Evolutionary conservation across 2,797 vertebrate genomes (phyloP).

Genomic region (Danio jaintianensis): DNA sequence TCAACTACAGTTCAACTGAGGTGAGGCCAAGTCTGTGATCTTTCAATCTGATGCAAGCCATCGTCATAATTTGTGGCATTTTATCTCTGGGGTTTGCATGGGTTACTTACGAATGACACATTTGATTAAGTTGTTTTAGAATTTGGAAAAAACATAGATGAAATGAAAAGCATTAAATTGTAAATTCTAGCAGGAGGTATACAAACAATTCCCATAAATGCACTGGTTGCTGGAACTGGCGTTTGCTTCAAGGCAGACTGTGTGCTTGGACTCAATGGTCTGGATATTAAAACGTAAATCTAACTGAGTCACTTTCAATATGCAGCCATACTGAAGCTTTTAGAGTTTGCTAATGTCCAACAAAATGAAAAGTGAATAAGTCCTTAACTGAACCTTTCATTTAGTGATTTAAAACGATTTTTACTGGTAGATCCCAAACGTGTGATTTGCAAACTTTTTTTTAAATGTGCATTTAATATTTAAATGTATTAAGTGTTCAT

Average conservation of each 20-base stretch:
- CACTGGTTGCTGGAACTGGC: not conserved
- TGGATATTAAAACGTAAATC: constrained; percentile 38
- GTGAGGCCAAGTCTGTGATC: constrained; percentile 54
- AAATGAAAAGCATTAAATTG: constrained; percentile 21
- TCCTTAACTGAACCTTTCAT: not conserved
- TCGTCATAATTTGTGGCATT: constrained; percentile 45
- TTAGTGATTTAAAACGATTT: not conserved
- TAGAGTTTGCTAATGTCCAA: constrained; percentile 11
- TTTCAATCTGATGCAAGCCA: constrained; percentile 51
- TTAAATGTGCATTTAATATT: no score
- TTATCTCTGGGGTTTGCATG: constrained; percentile 42
- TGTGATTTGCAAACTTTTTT: no score
- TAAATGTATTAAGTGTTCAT: no score
- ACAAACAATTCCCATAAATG: constrained; percentile 20
- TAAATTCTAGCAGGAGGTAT: not conserved
- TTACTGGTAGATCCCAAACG: not conserved
- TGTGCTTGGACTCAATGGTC: not conserved
- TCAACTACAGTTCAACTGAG: constrained; percentile 54
- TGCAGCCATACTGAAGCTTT: not conserved
- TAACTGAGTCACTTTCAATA: not conserved
- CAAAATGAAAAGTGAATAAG: not conserved
- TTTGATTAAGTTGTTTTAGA: constrained; percentile 41
- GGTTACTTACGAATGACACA: constrained; percentile 27
- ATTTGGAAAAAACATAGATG: constrained; percentile 19
- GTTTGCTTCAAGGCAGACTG: constrained; percentile 7